These are phyloP conservation scores for Bacillus rossius DNA, from an alignment of 1,140 invertebrate genomes.

Conservation along the genomic window DNA sequence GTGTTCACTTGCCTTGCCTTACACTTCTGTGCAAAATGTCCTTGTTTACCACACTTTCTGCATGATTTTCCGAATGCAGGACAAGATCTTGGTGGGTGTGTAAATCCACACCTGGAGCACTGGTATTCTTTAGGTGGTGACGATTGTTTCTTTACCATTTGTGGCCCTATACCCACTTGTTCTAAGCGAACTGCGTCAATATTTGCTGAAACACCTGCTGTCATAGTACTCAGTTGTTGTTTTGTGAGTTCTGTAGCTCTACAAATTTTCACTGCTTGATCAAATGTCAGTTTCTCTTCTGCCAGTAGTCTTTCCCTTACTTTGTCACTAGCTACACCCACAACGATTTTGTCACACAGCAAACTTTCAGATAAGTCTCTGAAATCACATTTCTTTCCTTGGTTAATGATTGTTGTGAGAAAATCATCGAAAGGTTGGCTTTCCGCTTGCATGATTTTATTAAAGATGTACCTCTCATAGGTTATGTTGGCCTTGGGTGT, in stretches of 20 bases:
- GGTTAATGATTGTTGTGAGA: neutral
- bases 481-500: neutral
- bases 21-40: neutral
- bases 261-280: neutral
- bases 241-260: neutral
- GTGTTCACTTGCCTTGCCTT: neutral
- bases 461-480: neutral
- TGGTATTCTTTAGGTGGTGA: neutral
- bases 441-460: neutral
- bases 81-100: neutral
- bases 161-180: neutral
- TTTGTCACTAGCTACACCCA: neutral
- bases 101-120: neutral
- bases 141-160: neutral
- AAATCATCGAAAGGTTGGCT: conserved; percentile 1
- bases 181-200: no score
- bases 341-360: neutral
- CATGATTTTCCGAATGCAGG: neutral
- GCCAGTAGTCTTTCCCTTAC: neutral
- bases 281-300: neutral
- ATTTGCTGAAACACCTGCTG: neutral
- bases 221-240: neutral
- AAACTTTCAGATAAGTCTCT: neutral
- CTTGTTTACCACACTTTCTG: neutral
- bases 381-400: neutral